Conservation (phyloP, 2,797 vertebrate genomes). For the Aeoliscus strigatus region DNA sequence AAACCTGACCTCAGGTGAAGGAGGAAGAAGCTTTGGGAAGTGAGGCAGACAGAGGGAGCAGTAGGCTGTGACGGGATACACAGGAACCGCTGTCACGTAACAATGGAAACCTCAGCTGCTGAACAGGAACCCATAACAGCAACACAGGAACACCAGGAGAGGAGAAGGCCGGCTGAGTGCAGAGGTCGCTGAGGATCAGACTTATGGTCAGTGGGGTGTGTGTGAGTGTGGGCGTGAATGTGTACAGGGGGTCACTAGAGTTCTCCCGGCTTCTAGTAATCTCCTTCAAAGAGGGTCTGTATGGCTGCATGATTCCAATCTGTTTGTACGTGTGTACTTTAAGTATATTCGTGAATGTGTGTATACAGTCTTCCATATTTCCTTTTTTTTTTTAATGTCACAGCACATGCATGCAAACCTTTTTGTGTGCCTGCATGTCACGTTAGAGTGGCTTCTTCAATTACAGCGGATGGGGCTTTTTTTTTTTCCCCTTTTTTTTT, state of each 20-base stretch:
- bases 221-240: conserved; percentile 15
- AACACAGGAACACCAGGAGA: conserved; percentile 62
- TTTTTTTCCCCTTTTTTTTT: conserved; percentile 36
- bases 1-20: conserved; percentile 22
- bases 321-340: conserved; percentile 14
- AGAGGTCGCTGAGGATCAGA: conserved; percentile 45
- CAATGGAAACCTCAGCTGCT: conserved; percentile 59
- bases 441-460: conserved; percentile 77
- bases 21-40: conserved; percentile 26
- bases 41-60: conserved; percentile 45
- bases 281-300: too few species aligned
- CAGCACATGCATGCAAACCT: conserved; percentile 23
- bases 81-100: conserved; percentile 66
- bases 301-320: conserved; percentile 5
- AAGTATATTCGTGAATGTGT: conserved; percentile 23
- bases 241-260: conserved; percentile 4
- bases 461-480: conserved; percentile 63
- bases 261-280: too few species aligned
- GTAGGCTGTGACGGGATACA: conserved; percentile 50
- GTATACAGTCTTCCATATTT: conserved; percentile 15
- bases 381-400: too few species aligned
- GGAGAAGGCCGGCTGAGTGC: conserved; percentile 39
- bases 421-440: conserved; percentile 48
- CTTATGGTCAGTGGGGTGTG: conserved; percentile 24
- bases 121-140: conserved; percentile 73